Evolutionary conservation across 2,888 invertebrate genomes (phyloP).

Genomic region (Acheta domesticus): DNA sequence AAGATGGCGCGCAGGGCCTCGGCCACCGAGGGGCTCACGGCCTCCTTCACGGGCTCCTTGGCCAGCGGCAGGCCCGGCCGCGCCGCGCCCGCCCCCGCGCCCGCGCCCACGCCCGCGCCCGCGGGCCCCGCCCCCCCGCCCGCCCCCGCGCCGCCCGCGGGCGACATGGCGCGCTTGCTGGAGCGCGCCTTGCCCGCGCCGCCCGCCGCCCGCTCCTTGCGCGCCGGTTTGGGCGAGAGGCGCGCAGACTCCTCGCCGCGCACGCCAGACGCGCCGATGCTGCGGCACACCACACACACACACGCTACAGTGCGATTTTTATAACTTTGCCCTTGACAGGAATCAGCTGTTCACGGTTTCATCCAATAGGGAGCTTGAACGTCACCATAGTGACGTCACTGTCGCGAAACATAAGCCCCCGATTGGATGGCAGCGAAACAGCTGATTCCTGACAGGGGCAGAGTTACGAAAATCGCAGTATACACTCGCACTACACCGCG

Average conservation of each 20-base stretch:
- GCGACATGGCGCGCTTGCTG: slow-evolving; percentile 48
- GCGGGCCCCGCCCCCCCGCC: slow-evolving; percentile 49
- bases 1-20: slow-evolving; percentile 92
- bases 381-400: too few relatives aligned
- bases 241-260: slow-evolving; percentile 53
- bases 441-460: too few relatives aligned
- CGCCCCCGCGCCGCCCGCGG: slow-evolving; percentile 51
- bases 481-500: too few relatives aligned
- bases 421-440: too few relatives aligned
- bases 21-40: slow-evolving; percentile 87
- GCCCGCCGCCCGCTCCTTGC: slow-evolving; percentile 55
- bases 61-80: slow-evolving; percentile 28
- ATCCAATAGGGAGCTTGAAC: too few relatives aligned
- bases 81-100: not conserved
- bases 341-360: too few relatives aligned
- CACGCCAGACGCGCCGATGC: slow-evolving; percentile 56
- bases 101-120: slow-evolving; percentile 23
- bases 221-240: slow-evolving; percentile 53
- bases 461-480: too few relatives aligned
- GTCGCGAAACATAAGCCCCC: too few relatives aligned
- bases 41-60: slow-evolving; percentile 66
- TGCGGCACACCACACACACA: slow-evolving; percentile 29
- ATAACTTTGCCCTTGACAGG: too few relatives aligned
- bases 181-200: slow-evolving; percentile 39
- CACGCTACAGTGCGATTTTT: too few relatives aligned